Evolutionary conservation across 2,888 invertebrate species (phyloP), one percentile per base, ranked within the genome.

Genomic region (Drosophila anceps): DNA sequence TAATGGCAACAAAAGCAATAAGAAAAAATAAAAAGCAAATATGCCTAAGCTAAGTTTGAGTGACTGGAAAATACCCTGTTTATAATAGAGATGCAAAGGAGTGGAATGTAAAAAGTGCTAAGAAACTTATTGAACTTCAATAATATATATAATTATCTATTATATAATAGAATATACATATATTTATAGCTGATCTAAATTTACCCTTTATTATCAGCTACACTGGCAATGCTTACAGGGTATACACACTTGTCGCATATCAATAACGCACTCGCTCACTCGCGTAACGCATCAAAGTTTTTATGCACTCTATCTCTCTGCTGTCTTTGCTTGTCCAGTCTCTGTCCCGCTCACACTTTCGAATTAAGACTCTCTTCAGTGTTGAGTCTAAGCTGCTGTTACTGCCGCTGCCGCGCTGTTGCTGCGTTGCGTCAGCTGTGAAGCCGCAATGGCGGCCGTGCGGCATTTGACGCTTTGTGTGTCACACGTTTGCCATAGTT

Each of bases 401-500:
- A n/a, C n/a, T n/a, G 27, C 20, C 33, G 37, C 37, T 15, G n/a
- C 54, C 5, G 27, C 46, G 46, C 46, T 9, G 46, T 24, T 24
- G 29, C 48, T 31, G 48, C 48, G 37, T 46, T 41, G 66, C 50
- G 43, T 57, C 61, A 57, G 61, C 62, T 73, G 68, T 60, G 20
- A 50, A 67, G 50, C 58, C 54, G 58, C 27, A 60, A 39, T 39
- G 39, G 54, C 54, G 27, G 12, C n/a, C 54, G 39, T 29, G 54
- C 76, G 61, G 43, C 50, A 76, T 76, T 76, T 67, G 67, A 43
- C 55, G 62, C 71, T 62, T 67, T 75, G 46, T 75, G 66, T 75
- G 70, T 75, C 70, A 66, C 58, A 65, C 69, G 65, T 66, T 74
- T 74, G 57, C 58, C 57, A 60, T 60, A 55, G 41, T 69, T 72